Evolutionary conservation across 2,888 invertebrate species (phyloP).

Genomic region (Macrophya alboannulata): DNA sequence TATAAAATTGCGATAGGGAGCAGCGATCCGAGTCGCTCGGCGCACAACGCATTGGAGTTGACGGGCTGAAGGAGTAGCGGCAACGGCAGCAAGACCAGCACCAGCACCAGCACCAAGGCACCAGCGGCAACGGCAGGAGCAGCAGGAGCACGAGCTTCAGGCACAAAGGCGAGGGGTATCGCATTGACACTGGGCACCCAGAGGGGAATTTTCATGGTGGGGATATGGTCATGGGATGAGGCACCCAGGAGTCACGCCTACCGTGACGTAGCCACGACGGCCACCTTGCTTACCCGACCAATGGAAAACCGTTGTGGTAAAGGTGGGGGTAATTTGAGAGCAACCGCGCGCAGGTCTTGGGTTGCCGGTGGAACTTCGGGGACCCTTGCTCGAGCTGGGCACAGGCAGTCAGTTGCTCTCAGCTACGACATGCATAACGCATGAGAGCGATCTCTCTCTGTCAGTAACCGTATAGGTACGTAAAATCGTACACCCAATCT

Average conservation of each 20-base stretch:
- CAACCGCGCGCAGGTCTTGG: conserved; percentile 76
- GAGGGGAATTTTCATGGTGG: conserved; percentile 69
- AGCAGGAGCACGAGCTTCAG: conserved; percentile 66
- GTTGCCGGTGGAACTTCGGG: conserved; percentile 72
- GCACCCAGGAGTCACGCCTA: conserved; percentile 69
- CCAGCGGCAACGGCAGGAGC: conserved; percentile 60
- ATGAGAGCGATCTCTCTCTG: conserved; percentile 80
- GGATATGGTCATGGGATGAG: conserved; percentile 70
- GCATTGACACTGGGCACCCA: conserved; percentile 54
- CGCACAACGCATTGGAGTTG: conserved; percentile 72
- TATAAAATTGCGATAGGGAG: neutral
- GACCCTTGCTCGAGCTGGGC: conserved; percentile 77
- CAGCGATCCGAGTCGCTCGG: conserved; percentile 68
- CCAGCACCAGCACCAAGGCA: conserved; percentile 49
- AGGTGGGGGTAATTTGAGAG: conserved; percentile 75
- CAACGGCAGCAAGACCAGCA: conserved; percentile 28
- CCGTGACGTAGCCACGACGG: conserved; percentile 78
- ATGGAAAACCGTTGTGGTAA: conserved; percentile 75
- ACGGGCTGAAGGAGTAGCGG: conserved; percentile 44
- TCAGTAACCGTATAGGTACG: conserved; percentile 57
- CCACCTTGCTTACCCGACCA: conserved; percentile 77
- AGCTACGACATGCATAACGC: conserved; percentile 84
- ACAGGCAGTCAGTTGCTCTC: conserved; percentile 82
- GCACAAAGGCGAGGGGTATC: conserved; percentile 56
- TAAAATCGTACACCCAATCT: conserved; percentile 14